A percentile compares a stretch with the other conserved stretches of the same genome.
Conservation (phyloP, 2,797 vertebrate genomes). For the Coracias cyanogaster region DNA sequence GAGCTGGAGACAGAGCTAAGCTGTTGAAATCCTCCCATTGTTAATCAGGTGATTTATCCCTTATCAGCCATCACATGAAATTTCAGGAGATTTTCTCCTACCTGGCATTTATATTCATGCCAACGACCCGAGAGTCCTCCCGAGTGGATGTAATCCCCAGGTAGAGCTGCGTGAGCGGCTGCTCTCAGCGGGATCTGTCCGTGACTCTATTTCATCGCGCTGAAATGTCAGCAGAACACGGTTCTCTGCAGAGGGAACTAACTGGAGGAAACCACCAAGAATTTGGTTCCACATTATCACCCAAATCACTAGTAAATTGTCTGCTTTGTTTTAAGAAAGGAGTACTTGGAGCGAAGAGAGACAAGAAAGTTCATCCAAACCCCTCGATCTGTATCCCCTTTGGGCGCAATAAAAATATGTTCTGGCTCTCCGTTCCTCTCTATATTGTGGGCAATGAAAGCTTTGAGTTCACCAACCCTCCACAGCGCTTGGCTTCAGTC, state of each 20-base stretch:
- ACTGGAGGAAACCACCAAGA: slow-evolving; percentile 29
- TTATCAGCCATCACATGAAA: not conserved
- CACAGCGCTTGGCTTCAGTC: not conserved
- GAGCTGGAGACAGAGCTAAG: not conserved
- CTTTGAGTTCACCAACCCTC: not conserved
- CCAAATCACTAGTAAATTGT: slow-evolving; percentile 9
- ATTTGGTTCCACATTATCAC: slow-evolving; percentile 16
- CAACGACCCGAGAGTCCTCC: rapidly evolving
- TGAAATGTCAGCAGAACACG: not conserved
- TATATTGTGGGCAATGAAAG: not conserved
- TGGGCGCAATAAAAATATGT: slow-evolving; percentile 15
- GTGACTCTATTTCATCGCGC: not conserved
- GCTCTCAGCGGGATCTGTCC: not conserved
- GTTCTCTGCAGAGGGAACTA: not conserved
- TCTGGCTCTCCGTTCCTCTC: not conserved
- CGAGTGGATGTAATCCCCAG: not conserved
- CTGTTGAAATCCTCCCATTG: not conserved
- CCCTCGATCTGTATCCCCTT: slow-evolving; percentile 27
- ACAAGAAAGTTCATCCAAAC: slow-evolving; percentile 4
- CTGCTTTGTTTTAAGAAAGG: slow-evolving; percentile 2
- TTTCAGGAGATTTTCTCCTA: not conserved
- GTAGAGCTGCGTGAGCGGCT: not conserved
- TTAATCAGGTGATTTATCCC: not conserved
- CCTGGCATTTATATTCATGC: not conserved
- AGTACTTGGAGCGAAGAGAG: slow-evolving; percentile 5